Conservation (phyloP, 1,140 invertebrate genomes). For the Mercenaria mercenaria region DNA sequence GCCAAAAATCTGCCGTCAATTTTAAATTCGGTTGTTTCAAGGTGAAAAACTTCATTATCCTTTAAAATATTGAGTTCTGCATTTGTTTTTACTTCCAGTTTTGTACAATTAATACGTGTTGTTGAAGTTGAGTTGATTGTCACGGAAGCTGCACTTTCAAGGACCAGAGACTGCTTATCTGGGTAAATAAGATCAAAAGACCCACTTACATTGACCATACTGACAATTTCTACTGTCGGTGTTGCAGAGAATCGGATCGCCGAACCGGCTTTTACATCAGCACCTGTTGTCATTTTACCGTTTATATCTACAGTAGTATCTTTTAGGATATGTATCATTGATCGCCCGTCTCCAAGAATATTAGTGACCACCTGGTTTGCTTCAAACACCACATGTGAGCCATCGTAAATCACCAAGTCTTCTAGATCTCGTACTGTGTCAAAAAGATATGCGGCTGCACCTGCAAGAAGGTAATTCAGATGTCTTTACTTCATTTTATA, state of each 20-base stretch:
- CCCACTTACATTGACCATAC: slow-evolving; percentile 40
- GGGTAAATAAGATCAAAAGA: slow-evolving; percentile 64
- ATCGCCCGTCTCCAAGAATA: slow-evolving; percentile 59
- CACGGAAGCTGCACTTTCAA: slow-evolving; percentile 36
- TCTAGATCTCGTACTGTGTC: slow-evolving; percentile 57
- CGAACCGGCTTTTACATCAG: slow-evolving; percentile 53
- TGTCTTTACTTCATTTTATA: too few relatives aligned
- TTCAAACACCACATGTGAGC: slow-evolving; percentile 69
- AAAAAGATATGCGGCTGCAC: slow-evolving; percentile 71
- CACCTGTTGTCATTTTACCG: slow-evolving; percentile 58
- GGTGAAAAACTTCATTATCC: slow-evolving; percentile 24
- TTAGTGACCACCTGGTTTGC: slow-evolving; percentile 55
- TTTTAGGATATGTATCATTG: slow-evolving; percentile 63
- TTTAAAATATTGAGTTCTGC: not conserved
- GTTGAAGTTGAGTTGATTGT: slow-evolving; percentile 36
- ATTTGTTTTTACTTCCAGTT: not conserved
- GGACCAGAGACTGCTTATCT: slow-evolving; percentile 35
- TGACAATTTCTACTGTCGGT: slow-evolving; percentile 51
- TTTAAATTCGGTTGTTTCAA: slow-evolving; percentile 45
- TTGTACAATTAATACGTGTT: not conserved
- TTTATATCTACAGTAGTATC: slow-evolving; percentile 55
- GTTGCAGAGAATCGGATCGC: slow-evolving; percentile 39
- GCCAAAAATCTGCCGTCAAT: slow-evolving; percentile 65
- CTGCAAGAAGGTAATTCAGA: too few relatives aligned
- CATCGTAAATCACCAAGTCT: slow-evolving; percentile 68